A percentile compares a stretch with the other conserved stretches of the same genome.
Conservation (phyloP, 2,888 invertebrate species). For the Patella caerulea region DNA sequence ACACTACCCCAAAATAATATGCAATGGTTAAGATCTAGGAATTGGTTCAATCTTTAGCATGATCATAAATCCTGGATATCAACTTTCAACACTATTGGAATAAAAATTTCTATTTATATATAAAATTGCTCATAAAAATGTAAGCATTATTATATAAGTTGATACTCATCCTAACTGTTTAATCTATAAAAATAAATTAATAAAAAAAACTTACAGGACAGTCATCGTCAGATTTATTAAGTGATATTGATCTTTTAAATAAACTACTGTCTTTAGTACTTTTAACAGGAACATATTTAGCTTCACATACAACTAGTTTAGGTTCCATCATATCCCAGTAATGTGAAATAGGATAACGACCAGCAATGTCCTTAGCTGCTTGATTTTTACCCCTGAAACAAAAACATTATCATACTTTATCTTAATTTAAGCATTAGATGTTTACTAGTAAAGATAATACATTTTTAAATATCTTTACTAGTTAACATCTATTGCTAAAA, state of each 20-base stretch:
- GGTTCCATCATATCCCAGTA: conserved; percentile 92
- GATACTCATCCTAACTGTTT: no score
- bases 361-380: conserved; percentile 73
- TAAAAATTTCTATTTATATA: no score
- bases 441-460: neutral
- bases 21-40: neutral
- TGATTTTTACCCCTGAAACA: conserved; percentile 67
- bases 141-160: no score
- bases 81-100: no score
- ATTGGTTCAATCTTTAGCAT: no score
- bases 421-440: neutral
- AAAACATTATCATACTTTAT: conserved; percentile 1
- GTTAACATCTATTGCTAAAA: neutral
- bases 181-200: no score
- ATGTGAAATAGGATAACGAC: conserved; percentile 76
- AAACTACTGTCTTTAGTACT: conserved; percentile 38
- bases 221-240: conserved; percentile 59
- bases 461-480: neutral
- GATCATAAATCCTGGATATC: no score
- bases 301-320: conserved; percentile 88
- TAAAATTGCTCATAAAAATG: no score
- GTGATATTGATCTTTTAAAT: conserved; percentile 46
- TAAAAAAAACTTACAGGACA: conserved; percentile 54
- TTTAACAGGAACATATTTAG: conserved; percentile 74
- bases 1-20: neutral